Conservation (phyloP, 2,888 invertebrate species). For the Dendrolimus pini region DNA sequence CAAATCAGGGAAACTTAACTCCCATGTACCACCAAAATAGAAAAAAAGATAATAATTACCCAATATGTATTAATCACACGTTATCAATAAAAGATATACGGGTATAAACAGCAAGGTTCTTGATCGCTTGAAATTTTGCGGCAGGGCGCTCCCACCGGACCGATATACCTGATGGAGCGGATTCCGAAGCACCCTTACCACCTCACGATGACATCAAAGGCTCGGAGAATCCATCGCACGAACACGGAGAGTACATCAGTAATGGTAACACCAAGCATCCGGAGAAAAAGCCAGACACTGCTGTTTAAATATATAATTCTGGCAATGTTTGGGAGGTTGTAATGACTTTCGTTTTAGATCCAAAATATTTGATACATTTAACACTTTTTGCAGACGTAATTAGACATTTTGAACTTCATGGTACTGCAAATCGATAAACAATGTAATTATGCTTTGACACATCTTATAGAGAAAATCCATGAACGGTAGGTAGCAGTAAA, state of each 20-base stretch:
- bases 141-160: constrained; percentile 79
- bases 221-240: constrained; percentile 76
- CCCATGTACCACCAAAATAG: no score
- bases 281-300: constrained; percentile 71
- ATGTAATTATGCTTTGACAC: no score
- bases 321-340: constrained; percentile 10
- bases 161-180: constrained; percentile 78
- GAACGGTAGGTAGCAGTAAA: no score
- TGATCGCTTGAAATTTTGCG: constrained; percentile 70
- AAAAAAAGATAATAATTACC: no score
- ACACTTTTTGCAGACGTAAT: no score
- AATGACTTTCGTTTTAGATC: constrained; percentile 4
- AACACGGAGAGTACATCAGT: constrained; percentile 78
- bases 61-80: no score
- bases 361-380: no score
- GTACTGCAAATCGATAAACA: no score
- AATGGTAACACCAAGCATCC: constrained; percentile 71
- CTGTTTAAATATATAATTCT: constrained; percentile 54
- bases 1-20: no score
- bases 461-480: no score
- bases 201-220: constrained; percentile 77
- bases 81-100: no score
- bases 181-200: constrained; percentile 78
- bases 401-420: no score
- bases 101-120: constrained; percentile 36